Evolutionary conservation across 2,113 vertebrate genomes (phyloP).

Genomic region (Prolemur simus): DNA sequence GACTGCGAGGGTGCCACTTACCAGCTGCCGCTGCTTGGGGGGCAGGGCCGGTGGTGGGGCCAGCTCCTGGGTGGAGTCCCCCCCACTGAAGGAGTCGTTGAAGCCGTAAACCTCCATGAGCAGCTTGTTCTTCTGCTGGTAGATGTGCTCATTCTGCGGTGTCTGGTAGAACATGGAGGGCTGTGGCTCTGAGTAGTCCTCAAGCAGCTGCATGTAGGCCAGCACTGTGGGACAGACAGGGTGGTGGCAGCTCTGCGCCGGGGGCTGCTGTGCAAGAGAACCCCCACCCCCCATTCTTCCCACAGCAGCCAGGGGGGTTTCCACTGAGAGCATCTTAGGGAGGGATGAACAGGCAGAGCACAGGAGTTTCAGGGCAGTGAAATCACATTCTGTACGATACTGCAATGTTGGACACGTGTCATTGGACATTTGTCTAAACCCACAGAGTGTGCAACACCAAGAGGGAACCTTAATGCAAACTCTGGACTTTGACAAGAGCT

Average conservation of each 20-base stretch:
- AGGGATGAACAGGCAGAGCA: neutral
- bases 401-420: fast-evolving
- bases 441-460: fast-evolving
- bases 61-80: slow-evolving; percentile 88
- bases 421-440: neutral
- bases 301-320: neutral
- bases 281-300: neutral
- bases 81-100: slow-evolving; percentile 91
- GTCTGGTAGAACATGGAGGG: slow-evolving; percentile 98
- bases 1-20: slow-evolving; percentile 81
- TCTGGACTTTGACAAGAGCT: neutral
- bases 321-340: neutral
- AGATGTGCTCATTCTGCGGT: slow-evolving; percentile 97
- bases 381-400: fast-evolving
- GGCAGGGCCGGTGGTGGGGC: slow-evolving; percentile 94
- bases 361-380: fast-evolving
- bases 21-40: slow-evolving; percentile 98
- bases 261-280: fast-evolving
- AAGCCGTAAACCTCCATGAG: slow-evolving; percentile 97
- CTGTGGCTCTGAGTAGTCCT: slow-evolving; percentile 98
- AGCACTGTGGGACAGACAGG: slow-evolving; percentile 86
- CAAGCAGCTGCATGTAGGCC: slow-evolving; percentile 98
- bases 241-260: neutral
- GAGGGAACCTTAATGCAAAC: fast-evolving
- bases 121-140: slow-evolving; percentile 95